Conservation (phyloP, 2,797 vertebrate genomes). For the Iguana delicatissima region DNA sequence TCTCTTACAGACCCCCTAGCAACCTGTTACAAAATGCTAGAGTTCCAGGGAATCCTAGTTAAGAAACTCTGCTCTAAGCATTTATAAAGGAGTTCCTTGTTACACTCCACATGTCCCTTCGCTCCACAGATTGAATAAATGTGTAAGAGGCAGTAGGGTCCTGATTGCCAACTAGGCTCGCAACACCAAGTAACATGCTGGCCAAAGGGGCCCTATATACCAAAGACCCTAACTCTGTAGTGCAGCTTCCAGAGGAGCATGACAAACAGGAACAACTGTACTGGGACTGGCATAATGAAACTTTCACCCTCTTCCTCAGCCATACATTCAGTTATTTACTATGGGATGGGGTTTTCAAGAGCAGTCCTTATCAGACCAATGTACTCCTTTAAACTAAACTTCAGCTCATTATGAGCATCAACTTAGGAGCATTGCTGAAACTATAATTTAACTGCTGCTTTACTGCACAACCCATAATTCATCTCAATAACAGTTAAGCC, state of each 20-base stretch:
- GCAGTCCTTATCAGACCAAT: not conserved
- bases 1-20: too few relatives aligned
- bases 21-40: too few relatives aligned
- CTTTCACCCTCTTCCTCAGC: not conserved
- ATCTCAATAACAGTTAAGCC: not conserved
- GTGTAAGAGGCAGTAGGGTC: not conserved
- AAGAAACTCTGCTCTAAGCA: not conserved
- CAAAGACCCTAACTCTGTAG: not conserved
- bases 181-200: not conserved
- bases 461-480: not conserved
- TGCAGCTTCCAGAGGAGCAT: not conserved
- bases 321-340: not conserved
- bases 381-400: not conserved
- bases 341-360: not conserved
- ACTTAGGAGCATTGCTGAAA: not conserved
- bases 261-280: not conserved
- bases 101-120: not conserved
- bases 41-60: too few relatives aligned
- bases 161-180: not conserved
- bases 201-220: too few relatives aligned
- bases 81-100: not conserved
- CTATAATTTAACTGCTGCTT: not conserved
- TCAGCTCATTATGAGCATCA: not conserved
- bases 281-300: not conserved
- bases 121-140: not conserved